Conservation (phyloP, 1,140 invertebrate genomes). For the Pemphigus obesinymphae region DNA sequence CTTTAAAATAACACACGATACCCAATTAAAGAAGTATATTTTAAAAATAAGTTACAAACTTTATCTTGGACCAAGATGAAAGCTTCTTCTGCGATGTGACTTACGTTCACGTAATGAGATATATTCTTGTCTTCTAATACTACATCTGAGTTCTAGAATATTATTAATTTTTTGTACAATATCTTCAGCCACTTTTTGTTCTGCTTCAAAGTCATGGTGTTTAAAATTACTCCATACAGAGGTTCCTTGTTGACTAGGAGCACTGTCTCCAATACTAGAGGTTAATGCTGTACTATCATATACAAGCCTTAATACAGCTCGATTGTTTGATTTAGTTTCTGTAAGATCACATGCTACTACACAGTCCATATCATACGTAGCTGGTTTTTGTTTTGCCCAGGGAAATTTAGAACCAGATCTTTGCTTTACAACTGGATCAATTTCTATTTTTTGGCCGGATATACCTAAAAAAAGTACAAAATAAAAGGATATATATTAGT, state of each 20-base stretch:
- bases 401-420: slow-evolving; percentile 63
- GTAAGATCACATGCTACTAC: slow-evolving; percentile 80
- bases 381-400: slow-evolving; percentile 64
- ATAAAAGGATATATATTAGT: no score
- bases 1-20: slow-evolving; percentile 1
- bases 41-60: background rate
- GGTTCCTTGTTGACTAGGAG: slow-evolving; percentile 18
- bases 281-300: slow-evolving; percentile 40
- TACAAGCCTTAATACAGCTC: slow-evolving; percentile 45
- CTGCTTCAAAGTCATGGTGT: slow-evolving; percentile 81
- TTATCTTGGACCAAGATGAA: slow-evolving; percentile 52
- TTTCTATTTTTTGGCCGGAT: slow-evolving; percentile 85
- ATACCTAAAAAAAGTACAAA: slow-evolving; percentile 57
- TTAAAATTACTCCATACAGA: slow-evolving; percentile 59
- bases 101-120: slow-evolving; percentile 60
- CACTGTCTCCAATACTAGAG: slow-evolving; percentile 34
- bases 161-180: slow-evolving; percentile 83
- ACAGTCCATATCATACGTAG: slow-evolving; percentile 75
- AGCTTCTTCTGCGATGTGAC: slow-evolving; percentile 56
- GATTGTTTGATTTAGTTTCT: slow-evolving; percentile 60
- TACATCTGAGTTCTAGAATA: slow-evolving; percentile 76
- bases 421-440: slow-evolving; percentile 71
- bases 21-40: background rate
- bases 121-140: slow-evolving; percentile 72
- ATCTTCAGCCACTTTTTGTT: slow-evolving; percentile 66